These are phyloP conservation scores for Coelopa frigida DNA, from an alignment of 1,140 invertebrate species.

Conservation along the genomic window DNA sequence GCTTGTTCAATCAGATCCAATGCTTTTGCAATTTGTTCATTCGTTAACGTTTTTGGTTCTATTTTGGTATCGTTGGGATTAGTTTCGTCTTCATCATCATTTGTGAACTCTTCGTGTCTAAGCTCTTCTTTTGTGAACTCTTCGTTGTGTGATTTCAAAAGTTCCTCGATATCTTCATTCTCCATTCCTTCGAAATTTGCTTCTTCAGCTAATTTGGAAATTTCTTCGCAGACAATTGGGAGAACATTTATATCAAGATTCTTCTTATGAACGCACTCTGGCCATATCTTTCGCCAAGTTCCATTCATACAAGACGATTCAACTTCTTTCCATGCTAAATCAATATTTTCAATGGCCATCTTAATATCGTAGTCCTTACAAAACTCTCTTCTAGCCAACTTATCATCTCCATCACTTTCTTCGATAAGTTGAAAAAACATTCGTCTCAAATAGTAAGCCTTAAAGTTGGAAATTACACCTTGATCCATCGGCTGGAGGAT, in stretches of 20 bases:
- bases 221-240: not conserved
- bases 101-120: too few species aligned
- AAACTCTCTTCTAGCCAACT: not conserved
- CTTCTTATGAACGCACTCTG: conserved; percentile 15
- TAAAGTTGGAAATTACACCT: conserved; percentile 7
- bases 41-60: too few species aligned
- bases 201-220: not conserved
- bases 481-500: conserved; percentile 4
- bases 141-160: not conserved
- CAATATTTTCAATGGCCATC: not conserved
- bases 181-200: conserved; percentile 6
- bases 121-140: conserved; percentile 13
- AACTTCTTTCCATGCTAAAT: conserved; percentile 2
- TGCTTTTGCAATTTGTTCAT: too few species aligned
- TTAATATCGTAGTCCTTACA: conserved; percentile 4
- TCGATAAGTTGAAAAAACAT: conserved; percentile 2
- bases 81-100: too few species aligned
- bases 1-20: too few species aligned
- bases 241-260: not conserved
- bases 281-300: conserved; percentile 24
- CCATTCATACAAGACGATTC: conserved; percentile 17
- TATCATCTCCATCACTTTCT: not conserved
- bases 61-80: too few species aligned
- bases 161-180: not conserved
- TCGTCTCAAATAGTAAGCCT: not conserved